Evolutionary conservation across 2,113 vertebrate genomes (phyloP).

Genomic region (Melanostigma gelatinosum): DNA sequence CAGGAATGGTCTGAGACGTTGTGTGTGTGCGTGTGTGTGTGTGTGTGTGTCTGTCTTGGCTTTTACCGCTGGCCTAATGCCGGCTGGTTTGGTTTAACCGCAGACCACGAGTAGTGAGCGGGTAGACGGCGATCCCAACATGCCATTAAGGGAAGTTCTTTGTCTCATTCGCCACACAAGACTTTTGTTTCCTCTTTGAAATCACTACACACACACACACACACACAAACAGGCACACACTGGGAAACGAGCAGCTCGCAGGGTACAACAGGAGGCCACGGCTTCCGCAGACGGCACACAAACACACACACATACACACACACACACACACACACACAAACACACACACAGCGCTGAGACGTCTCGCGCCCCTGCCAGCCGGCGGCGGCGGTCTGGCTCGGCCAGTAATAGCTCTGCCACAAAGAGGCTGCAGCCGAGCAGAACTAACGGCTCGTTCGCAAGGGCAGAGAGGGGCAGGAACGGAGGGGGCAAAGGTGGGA

Average conservation of each 20-base stretch:
- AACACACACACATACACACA: constrained; percentile 44
- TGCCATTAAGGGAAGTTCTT: constrained; percentile 57
- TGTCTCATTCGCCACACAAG: constrained; percentile 58
- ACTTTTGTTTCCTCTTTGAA: constrained; percentile 67
- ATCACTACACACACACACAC: constrained; percentile 42
- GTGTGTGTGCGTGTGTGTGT: constrained; percentile 17
- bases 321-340: no score
- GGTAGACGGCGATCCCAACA: constrained; percentile 52
- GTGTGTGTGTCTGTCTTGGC: constrained; percentile 40
- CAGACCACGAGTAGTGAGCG: constrained; percentile 54
- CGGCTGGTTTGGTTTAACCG: constrained; percentile 40
- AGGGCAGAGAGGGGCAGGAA: constrained; percentile 32
- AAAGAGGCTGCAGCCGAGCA: constrained; percentile 72
- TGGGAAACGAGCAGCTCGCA: constrained; percentile 50
- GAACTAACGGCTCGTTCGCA: constrained; percentile 72
- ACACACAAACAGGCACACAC: neutral
- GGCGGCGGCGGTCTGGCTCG: constrained; percentile 63
- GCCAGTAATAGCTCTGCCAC: constrained; percentile 64
- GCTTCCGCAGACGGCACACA: constrained; percentile 60
- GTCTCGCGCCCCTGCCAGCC: constrained; percentile 68
- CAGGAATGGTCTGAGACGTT: neutral
- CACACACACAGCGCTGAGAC: constrained; percentile 45
- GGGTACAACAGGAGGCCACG: constrained; percentile 38
- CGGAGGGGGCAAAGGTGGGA: constrained; percentile 56
- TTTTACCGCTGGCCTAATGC: constrained; percentile 17